Percentiles rank a stretch among this genome's conserved stretches.
These are phyloP conservation scores for Epistrophella euchroma DNA, from an alignment of 2,888 invertebrate genomes.

Conservation along the genomic window DNA sequence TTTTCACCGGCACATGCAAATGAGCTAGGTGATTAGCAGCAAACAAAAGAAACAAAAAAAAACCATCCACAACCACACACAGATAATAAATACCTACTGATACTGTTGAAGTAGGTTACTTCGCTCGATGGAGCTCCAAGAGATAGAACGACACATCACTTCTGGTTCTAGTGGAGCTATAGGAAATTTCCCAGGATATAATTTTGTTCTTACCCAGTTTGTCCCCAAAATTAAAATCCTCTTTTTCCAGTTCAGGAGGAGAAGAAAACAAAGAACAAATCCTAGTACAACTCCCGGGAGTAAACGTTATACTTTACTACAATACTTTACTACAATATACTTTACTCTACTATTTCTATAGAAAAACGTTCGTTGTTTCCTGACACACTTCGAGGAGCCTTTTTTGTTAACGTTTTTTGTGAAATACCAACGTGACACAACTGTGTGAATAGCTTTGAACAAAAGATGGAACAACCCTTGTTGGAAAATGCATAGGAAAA, in stretches of 20 bases:
- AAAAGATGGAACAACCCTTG: conserved; percentile 56
- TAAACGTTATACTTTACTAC: conserved; percentile 48
- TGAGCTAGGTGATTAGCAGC: conserved; percentile 70
- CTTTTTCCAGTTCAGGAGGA: conserved; percentile 3
- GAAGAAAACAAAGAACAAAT: neutral
- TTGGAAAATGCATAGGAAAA: conserved; percentile 23
- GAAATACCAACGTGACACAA: conserved; percentile 32
- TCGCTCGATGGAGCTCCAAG: neutral
- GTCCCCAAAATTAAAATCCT: conserved; percentile 35
- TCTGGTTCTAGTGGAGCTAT: neutral
- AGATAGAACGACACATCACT: neutral
- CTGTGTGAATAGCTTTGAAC: conserved; percentile 31
- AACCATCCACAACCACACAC: conserved; percentile 20
- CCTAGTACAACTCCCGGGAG: conserved; percentile 61
- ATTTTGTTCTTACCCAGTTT: conserved; percentile 71
- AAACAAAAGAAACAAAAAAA: conserved; percentile 54
- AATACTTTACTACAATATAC: conserved; percentile 36
- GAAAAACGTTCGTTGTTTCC: conserved; percentile 20
- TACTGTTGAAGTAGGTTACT: conserved; percentile 61
- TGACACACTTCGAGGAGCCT: conserved; percentile 56
- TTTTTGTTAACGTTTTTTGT: conserved; percentile 16
- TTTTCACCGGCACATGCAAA: conserved; percentile 65
- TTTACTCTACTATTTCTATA: conserved; percentile 33
- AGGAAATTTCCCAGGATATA: conserved; percentile 44
- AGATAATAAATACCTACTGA: conserved; percentile 10